Evolutionary conservation across 2,888 invertebrate species (phyloP), one percentile per base, ranked within the genome.

Genomic region (Brassicogethes aeneus): DNA sequence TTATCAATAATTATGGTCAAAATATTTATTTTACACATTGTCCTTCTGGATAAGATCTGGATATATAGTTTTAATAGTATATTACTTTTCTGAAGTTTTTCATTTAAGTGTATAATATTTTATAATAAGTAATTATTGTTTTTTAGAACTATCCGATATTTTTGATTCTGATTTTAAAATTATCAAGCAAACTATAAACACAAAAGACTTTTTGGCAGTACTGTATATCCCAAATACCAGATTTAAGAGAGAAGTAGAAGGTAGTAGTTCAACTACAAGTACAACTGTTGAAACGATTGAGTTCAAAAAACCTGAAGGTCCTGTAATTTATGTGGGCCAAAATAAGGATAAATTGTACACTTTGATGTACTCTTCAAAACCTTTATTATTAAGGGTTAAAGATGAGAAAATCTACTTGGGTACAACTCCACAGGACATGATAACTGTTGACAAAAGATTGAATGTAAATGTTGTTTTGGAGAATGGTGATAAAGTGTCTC

Each of bases 311-410:
- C 40, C 46, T 3, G 38, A 45, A 40, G 59, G 48, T n/a, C 53
- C 62, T 7, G 58, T 64, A 2, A 49, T 65, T 3, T 66, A 65
- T 42, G 56, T 44, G 44, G 47, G 57, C 42, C 41, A 50, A 39
- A 51, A 49, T 15, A 45, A 34, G 37, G 55, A 53, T 36, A 47
- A 53, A 16, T 39, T 47, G 30, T 59, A 52, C 46, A 56, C 53
- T 15, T 42, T 59, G 16, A 37, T 68, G 15, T 66, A 64, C 48
- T 64, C 65, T 2, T 60, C 64, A 0, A 53, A 56, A 45, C 55
- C 61, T 0, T 55, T 62, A 2, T 37, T 57, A 3, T 50, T 67
- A 33, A 59, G 46, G 42, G 52, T 53, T 8, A 57, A 56, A 32
- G 51, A 54, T 33, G 46, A 42, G 3, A 50, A 50, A 8, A 29